Base-by-base conservation (phyloP, 2,113 vertebrate species). In the Hippocampus zosterae region DNA sequence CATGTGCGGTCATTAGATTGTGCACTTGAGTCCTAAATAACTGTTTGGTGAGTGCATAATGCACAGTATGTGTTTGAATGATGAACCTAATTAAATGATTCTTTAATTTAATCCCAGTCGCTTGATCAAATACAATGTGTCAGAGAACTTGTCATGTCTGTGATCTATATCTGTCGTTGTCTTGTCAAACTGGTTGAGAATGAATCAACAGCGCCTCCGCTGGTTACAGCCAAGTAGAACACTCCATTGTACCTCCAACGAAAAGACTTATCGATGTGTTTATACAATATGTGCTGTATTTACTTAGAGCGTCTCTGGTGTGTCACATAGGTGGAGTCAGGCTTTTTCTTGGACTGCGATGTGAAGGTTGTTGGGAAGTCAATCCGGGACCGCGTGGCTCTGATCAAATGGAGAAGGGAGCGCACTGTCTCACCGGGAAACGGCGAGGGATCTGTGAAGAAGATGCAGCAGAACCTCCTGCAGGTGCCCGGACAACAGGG, bases 351-450 rank as follows among this genome's bases (percentile, higher is more conserved):
- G 8, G 97, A 99, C 71, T 95, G 87, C 0, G 97, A 98, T 12
- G 89, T 96, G 73, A 99, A 99, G 91, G 92, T 96, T 6, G 94
- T 99, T 48, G 95, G 94, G 0, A 98, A 97, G 90, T 98, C 97
- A 11, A 99, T 99, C 78, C 92, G 96, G 0, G 97, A 99, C 82
- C 91, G 97, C 0, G 97, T 99, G 55, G 94, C 97, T 0, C 85
- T 99, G 56, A 98, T 99, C 85, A 95, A 94, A 25, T 98, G 97
- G 95, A 89, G 94, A 52, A 89, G 97, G 59, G 94, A 95, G 80
- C 90, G 96, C 16, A 96, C 93, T 33, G 92, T 93, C 82, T 79
- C 87, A 0, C 42, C 93, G 81, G 1, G 78, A 83, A 42, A 91
- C 87, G 79, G 91, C 78, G 85, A 88, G 76, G 2, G 78, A 77